phyloP scores from a whole-genome alignment of 1,140 invertebrate species.

The Augochlora pura region DNA sequence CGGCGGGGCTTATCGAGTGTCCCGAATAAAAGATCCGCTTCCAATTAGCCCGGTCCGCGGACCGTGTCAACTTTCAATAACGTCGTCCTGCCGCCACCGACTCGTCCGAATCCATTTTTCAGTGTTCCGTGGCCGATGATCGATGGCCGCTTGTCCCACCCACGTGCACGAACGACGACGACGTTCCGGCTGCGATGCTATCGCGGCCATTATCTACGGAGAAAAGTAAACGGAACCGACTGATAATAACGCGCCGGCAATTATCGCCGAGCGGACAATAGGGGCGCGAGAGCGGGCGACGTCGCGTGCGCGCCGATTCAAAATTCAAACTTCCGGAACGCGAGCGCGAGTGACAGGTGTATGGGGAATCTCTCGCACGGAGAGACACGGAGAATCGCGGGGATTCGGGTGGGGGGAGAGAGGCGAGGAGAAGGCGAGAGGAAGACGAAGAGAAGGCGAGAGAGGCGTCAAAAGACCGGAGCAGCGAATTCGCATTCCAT shows the following conservation, averaged over 20 bases:
- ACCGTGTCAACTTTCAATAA: neutral
- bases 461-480: neutral
- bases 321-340: slow-evolving; percentile 51
- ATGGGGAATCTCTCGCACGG: too few relatives aligned
- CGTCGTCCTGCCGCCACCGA: neutral
- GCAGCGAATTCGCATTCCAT: too few relatives aligned
- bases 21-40: neutral
- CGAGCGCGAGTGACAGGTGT: too few relatives aligned
- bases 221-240: slow-evolving; percentile 42
- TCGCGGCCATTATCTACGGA: slow-evolving; percentile 48
- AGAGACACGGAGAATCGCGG: too few relatives aligned
- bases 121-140: neutral
- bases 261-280: slow-evolving; percentile 46
- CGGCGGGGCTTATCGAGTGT: too few relatives aligned
- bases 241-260: slow-evolving; percentile 41
- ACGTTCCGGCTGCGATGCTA: slow-evolving; percentile 19
- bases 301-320: slow-evolving; percentile 18
- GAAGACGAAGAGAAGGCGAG: too few relatives aligned
- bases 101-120: neutral
- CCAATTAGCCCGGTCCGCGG: neutral
- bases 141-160: neutral
- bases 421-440: neutral
- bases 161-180: neutral
- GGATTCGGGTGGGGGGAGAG: too few relatives aligned
- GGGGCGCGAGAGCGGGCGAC: slow-evolving; percentile 29